Conservation (phyloP, 1,140 invertebrate species). For the Drosophila ohnishii region DNA sequence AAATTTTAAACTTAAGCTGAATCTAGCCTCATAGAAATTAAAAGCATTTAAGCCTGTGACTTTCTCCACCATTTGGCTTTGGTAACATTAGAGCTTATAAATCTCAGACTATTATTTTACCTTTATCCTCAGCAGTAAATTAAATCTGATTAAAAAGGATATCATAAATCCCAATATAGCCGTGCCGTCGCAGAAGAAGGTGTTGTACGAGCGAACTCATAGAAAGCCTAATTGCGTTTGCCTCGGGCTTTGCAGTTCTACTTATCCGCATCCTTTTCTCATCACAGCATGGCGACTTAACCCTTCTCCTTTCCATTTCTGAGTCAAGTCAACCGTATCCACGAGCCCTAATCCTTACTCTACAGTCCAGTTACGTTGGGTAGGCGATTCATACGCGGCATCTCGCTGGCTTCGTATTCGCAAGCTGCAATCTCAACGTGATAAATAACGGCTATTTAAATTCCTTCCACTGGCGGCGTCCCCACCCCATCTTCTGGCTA, state of each 20-base stretch:
- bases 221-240: constrained; percentile 56
- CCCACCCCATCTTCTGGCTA: background rate
- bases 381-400: constrained; percentile 42
- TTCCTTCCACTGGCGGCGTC: constrained; percentile 54
- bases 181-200: background rate
- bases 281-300: constrained; percentile 26
- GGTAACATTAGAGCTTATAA: constrained; percentile 1
- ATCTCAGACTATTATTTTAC: constrained; percentile 53
- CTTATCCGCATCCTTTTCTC: constrained; percentile 5
- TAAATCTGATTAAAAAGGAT: constrained; percentile 68
- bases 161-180: constrained; percentile 71
- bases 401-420: constrained; percentile 51
- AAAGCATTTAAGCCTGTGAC: background rate
- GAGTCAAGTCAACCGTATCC: constrained; percentile 3
- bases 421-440: constrained; percentile 73
- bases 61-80: background rate
- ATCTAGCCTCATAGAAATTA: too few species aligned
- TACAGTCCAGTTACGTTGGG: background rate
- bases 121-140: constrained; percentile 68
- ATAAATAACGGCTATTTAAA: constrained; percentile 76
- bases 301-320: constrained; percentile 46
- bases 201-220: background rate
- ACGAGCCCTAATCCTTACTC: constrained; percentile 1
- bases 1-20: too few species aligned
- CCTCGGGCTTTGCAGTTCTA: constrained; percentile 25